phyloP scores from a whole-genome alignment of 2,113 vertebrate genomes.

The Leucoraja erinaceus region DNA sequence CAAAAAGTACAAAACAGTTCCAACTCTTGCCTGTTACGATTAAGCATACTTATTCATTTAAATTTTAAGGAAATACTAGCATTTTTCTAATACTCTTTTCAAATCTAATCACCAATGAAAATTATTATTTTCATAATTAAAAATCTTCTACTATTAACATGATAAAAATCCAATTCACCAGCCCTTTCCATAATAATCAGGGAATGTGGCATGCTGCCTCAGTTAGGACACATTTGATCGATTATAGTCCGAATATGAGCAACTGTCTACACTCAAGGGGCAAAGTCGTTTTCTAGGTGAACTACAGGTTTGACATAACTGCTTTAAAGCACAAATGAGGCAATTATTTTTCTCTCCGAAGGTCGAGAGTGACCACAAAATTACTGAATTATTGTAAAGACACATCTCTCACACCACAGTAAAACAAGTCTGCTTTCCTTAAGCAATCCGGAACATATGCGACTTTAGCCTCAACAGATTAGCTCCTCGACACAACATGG shows the following conservation, averaged over 20 bases:
- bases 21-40: not conserved
- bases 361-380: no score
- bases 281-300: no score
- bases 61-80: not conserved
- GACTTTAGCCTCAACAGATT: no score
- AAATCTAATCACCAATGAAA: not conserved
- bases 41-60: not conserved
- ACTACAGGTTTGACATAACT: no score
- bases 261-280: not conserved
- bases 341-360: no score
- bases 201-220: not conserved
- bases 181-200: not conserved
- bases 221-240: not conserved
- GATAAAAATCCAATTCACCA: not conserved
- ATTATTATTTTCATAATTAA: not conserved
- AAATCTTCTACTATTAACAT: not conserved
- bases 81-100: not conserved
- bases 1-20: not conserved
- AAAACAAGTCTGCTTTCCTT: no score
- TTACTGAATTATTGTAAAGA: no score
- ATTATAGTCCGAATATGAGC: not conserved
- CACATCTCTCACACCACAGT: no score
- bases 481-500: no score
- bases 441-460: no score
- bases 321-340: no score